These are phyloP conservation scores for Linnaemya tessellans DNA, from an alignment of 2,888 invertebrate species.

Conservation along the genomic window DNA sequence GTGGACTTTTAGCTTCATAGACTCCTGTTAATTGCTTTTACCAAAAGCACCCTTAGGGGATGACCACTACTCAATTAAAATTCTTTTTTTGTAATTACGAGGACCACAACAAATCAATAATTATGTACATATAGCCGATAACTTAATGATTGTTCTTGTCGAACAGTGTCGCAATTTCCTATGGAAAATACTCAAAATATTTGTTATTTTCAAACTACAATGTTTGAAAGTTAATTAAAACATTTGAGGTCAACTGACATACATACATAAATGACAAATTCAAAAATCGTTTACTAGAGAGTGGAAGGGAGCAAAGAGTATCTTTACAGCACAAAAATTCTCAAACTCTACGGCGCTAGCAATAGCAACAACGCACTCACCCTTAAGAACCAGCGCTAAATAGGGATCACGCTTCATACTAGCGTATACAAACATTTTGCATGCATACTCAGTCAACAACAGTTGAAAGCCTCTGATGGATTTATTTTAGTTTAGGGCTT, in stretches of 20 bases:
- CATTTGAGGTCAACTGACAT: neutral
- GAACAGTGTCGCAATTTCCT: neutral
- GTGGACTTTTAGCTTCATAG: too few relatives aligned
- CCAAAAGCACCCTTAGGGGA: too few relatives aligned
- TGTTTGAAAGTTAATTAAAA: neutral
- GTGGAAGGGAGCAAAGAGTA: neutral
- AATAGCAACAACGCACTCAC: neutral
- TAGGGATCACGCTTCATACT: neutral
- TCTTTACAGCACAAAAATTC: neutral
- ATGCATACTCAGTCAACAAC: slow-evolving; percentile 47
- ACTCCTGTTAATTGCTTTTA: too few relatives aligned
- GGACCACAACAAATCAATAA: too few relatives aligned
- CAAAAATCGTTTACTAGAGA: neutral
- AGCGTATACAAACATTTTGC: too few relatives aligned
- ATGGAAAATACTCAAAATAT: neutral
- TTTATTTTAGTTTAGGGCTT: slow-evolving; percentile 45
- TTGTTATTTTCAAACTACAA: neutral
- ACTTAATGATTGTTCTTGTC: neutral
- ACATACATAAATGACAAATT: too few relatives aligned
- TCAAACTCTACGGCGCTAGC: neutral
- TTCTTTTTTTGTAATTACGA: too few relatives aligned
- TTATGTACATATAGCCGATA: too few relatives aligned
- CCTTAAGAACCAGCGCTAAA: neutral
- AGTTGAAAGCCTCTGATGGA: slow-evolving; percentile 51
- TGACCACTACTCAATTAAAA: too few relatives aligned